phyloP scores from a whole-genome alignment of 64 coral and sea anemone genomes.

The Cladopsammia gracilis region DNA sequence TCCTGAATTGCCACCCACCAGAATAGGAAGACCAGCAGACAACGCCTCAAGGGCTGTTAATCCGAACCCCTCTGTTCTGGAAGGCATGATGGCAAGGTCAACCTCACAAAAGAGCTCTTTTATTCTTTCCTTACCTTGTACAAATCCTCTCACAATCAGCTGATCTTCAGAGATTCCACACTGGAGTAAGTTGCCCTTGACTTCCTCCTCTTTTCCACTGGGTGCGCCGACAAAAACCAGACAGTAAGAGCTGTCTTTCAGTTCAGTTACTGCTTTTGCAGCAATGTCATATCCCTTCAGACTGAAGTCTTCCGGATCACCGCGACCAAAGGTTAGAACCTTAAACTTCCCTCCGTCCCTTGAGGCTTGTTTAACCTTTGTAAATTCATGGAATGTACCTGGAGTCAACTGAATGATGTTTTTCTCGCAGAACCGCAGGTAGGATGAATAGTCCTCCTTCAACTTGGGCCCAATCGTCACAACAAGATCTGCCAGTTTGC shows the following conservation, averaged over 20 bases:
- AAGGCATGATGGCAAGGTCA: neutral
- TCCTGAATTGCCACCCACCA: too few relatives aligned
- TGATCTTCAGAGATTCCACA: neutral
- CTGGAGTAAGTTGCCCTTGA: neutral
- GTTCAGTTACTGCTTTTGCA: neutral
- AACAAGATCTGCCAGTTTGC: too few relatives aligned
- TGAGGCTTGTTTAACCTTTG: neutral
- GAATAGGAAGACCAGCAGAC: slow-evolving; percentile 11
- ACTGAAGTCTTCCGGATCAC: neutral
- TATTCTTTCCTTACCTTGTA: neutral
- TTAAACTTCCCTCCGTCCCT: neutral
- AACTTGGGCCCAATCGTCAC: too few relatives aligned
- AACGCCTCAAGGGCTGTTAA: slow-evolving; percentile 11
- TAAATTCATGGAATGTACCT: neutral
- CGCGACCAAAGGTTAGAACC: neutral
- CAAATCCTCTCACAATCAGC: neutral
- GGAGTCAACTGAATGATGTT: neutral
- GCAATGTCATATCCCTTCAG: neutral
- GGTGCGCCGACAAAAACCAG: neutral
- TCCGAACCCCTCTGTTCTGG: slow-evolving; percentile 11
- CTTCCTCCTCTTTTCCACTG: neutral
- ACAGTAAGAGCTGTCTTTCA: neutral
- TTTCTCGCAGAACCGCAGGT: neutral
- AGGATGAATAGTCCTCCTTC: neutral
- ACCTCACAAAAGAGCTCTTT: neutral